phyloP scores from a whole-genome alignment of 1,140 invertebrate species.

The Drosophila nikananu region DNA sequence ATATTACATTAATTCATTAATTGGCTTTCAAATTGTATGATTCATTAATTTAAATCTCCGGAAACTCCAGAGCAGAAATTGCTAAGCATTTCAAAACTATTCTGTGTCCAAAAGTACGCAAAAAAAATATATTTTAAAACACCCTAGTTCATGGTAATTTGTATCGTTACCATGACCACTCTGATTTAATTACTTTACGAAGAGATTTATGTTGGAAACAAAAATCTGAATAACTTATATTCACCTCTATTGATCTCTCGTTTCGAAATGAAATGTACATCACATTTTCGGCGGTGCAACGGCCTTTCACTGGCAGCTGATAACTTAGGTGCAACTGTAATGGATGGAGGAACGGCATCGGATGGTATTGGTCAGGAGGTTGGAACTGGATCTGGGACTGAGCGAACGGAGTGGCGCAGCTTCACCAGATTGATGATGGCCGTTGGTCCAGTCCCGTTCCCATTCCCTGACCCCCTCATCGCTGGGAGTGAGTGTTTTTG shows the following conservation, averaged over 20 bases:
- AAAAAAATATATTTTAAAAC: too few relatives aligned
- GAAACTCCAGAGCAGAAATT: too few relatives aligned
- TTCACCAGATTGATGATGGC: conserved; percentile 75
- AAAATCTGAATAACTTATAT: too few relatives aligned
- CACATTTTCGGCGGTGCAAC: conserved; percentile 3
- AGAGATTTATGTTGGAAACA: too few relatives aligned
- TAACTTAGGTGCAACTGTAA: conserved; percentile 43
- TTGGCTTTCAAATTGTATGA: not conserved
- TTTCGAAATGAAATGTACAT: not conserved
- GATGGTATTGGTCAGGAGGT: not conserved
- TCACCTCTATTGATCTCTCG: too few relatives aligned
- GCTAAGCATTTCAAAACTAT: too few relatives aligned
- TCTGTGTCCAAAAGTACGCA: too few relatives aligned
- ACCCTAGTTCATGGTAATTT: too few relatives aligned
- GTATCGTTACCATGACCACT: too few relatives aligned
- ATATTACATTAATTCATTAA: not conserved
- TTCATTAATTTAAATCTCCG: not conserved
- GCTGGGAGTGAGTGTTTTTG: conserved; percentile 44
- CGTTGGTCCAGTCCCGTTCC: not conserved
- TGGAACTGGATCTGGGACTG: not conserved
- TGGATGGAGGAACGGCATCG: conserved; percentile 9
- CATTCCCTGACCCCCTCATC: not conserved
- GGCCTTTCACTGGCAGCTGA: conserved; percentile 16
- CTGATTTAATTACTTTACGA: too few relatives aligned
- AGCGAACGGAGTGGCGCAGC: conserved; percentile 30